These are phyloP conservation scores for Thelaira solivaga DNA, from an alignment of 2,888 invertebrate genomes.

Conservation along the genomic window DNA sequence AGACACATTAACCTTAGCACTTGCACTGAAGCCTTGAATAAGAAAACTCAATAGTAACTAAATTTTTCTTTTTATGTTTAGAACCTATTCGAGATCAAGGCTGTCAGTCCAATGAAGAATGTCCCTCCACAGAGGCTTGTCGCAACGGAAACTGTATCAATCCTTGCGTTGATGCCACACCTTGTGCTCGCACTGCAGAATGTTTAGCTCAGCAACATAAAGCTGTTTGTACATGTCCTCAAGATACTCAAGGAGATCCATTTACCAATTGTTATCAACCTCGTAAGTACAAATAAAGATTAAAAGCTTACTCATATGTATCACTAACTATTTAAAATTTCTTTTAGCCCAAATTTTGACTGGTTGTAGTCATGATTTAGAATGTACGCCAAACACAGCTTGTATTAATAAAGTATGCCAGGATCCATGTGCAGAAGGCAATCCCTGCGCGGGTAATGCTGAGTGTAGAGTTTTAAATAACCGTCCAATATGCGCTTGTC, in stretches of 20 bases:
- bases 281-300: slow-evolving; percentile 65
- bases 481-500: slow-evolving; percentile 90
- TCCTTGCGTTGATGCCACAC: slow-evolving; percentile 82
- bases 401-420: slow-evolving; percentile 89
- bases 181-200: slow-evolving; percentile 87
- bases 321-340: not conserved
- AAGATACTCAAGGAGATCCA: slow-evolving; percentile 88
- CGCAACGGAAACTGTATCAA: slow-evolving; percentile 85
- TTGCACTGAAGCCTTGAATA: not conserved
- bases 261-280: slow-evolving; percentile 83
- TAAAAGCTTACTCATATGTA: not conserved
- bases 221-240: slow-evolving; percentile 86
- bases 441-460: slow-evolving; percentile 89
- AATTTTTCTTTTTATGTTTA: slow-evolving; percentile 45
- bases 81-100: slow-evolving; percentile 78
- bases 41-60: not conserved
- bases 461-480: slow-evolving; percentile 87
- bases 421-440: slow-evolving; percentile 86
- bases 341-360: slow-evolving; percentile 77
- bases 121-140: slow-evolving; percentile 84
- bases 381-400: slow-evolving; percentile 87
- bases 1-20: slow-evolving; percentile 32
- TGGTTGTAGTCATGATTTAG: slow-evolving; percentile 85
- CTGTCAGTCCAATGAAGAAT: slow-evolving; percentile 85
- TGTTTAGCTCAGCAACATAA: slow-evolving; percentile 87